Conservation (phyloP, 2,797 vertebrate genomes). For the Helicolenus hilgendorfi region DNA sequence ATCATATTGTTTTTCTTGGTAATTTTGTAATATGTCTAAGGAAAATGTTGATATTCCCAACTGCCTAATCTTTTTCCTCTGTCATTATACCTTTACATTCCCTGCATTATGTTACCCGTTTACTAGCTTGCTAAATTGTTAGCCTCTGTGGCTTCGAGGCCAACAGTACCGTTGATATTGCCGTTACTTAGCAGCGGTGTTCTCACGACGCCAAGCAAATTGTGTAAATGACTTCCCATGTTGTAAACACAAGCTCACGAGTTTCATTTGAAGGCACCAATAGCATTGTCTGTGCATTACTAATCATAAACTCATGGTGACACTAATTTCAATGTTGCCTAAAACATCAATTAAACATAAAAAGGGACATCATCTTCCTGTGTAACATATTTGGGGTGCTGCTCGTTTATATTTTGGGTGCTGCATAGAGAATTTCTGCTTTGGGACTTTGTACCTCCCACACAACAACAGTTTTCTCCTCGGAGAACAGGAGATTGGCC, state of each 20-base stretch:
- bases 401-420: slow-evolving; percentile 23
- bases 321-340: not conserved
- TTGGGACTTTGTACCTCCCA: slow-evolving; percentile 8
- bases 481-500: slow-evolving; percentile 19
- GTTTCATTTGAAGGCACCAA: too few relatives aligned
- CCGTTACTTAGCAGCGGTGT: rapidly evolving
- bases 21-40: too few relatives aligned
- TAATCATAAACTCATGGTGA: not conserved
- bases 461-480: slow-evolving; percentile 1
- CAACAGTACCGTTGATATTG: rapidly evolving
- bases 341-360: not conserved
- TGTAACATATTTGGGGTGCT: slow-evolving; percentile 14
- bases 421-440: slow-evolving; percentile 8
- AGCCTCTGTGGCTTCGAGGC: rapidly evolving
- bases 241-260: too few relatives aligned
- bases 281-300: not conserved
- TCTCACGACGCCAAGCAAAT: too few relatives aligned
- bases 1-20: too few relatives aligned
- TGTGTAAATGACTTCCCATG: too few relatives aligned
- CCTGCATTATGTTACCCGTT: too few relatives aligned
- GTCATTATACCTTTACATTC: too few relatives aligned
- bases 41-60: too few relatives aligned
- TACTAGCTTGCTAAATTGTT: too few relatives aligned
- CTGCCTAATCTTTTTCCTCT: too few relatives aligned
- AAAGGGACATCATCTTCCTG: not conserved